Conservation (phyloP, 2,888 invertebrate species). For the Tricholauxania praeusta region DNA sequence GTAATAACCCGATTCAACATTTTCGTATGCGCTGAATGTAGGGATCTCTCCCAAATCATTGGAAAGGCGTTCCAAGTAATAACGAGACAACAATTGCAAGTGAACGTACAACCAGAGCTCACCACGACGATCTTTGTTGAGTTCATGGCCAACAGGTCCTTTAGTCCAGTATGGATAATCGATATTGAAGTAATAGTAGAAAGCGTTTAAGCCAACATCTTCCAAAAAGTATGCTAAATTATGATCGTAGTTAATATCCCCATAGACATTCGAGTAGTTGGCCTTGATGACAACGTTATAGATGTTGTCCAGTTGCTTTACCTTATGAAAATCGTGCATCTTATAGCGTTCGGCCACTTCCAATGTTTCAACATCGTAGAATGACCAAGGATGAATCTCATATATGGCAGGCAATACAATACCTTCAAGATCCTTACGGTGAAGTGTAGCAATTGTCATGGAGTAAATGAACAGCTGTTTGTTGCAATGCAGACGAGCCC, state of each 20-base stretch:
- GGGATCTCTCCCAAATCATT: conserved; percentile 77
- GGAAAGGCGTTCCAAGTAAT: conserved; percentile 73
- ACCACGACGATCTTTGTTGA: conserved; percentile 66
- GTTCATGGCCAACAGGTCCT: conserved; percentile 65
- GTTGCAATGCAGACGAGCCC: conserved; percentile 75
- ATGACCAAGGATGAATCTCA: conserved; percentile 76
- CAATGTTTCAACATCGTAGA: conserved; percentile 73
- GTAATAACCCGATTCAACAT: conserved; percentile 74
- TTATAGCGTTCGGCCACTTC: conserved; percentile 68
- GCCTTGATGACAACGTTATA: conserved; percentile 74
- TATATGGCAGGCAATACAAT: conserved; percentile 77
- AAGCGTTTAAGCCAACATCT: conserved; percentile 81
- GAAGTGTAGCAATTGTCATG: conserved; percentile 72
- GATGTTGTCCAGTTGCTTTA: conserved; percentile 68
- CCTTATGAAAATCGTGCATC: conserved; percentile 72
- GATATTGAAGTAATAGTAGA: conserved; percentile 77
- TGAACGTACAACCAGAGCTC: conserved; percentile 69
- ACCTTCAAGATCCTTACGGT: conserved; percentile 72
- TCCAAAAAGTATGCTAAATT: conserved; percentile 79
- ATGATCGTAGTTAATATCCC: conserved; percentile 73
- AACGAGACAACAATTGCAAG: conserved; percentile 69
- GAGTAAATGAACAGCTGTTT: conserved; percentile 75
- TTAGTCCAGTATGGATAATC: conserved; percentile 80
- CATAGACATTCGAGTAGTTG: conserved; percentile 76
- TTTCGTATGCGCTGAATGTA: conserved; percentile 71